Percentiles rank a stretch among this genome's conserved stretches.
Evolutionary conservation across 2,888 invertebrate species (phyloP).

Genomic region (Torymus texanus): DNA sequence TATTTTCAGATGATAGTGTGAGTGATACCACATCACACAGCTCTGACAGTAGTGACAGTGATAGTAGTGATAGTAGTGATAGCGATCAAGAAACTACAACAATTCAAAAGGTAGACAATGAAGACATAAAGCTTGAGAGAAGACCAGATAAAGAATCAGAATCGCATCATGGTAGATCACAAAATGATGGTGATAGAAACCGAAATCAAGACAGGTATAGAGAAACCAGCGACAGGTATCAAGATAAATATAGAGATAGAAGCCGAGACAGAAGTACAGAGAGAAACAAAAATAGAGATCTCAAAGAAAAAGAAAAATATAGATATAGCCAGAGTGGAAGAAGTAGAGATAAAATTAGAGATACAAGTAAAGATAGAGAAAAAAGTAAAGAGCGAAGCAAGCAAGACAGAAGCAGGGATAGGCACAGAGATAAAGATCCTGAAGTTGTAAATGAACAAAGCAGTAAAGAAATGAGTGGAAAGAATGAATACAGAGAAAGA

Average conservation of each 20-base stretch:
- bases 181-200: background rate
- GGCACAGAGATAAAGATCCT: background rate
- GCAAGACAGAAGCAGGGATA: constrained; percentile 32
- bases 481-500: no score
- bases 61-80: no score
- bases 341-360: background rate
- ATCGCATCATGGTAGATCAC: background rate
- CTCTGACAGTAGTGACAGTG: no score
- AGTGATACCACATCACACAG: no score
- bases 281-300: no score
- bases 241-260: background rate
- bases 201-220: constrained; percentile 23
- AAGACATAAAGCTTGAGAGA: no score
- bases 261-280: background rate
- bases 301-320: background rate
- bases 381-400: constrained; percentile 24
- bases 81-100: no score
- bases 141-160: no score
- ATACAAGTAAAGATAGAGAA: constrained; percentile 21
- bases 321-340: constrained; percentile 5
- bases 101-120: no score
- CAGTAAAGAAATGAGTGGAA: no score
- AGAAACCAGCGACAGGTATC: constrained; percentile 1
- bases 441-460: no score
- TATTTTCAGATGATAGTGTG: no score